Evolutionary conservation across 2,113 vertebrate genomes (phyloP).

Genomic region (Aphyosemion australe): DNA sequence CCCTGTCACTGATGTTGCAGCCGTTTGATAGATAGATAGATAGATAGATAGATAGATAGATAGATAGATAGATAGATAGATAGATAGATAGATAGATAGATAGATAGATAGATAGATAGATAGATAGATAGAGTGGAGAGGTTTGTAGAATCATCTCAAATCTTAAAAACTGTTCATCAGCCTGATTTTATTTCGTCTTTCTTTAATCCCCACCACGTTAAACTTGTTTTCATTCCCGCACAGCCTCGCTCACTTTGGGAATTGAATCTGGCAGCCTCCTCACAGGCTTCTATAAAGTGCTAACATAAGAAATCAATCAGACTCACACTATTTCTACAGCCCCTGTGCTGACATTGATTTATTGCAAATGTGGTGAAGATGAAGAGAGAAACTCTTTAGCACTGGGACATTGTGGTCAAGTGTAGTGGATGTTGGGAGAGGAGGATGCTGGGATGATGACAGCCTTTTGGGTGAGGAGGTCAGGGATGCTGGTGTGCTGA

Average conservation of each 20-base stretch:
- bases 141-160: too few species aligned
- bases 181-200: slow-evolving; percentile 32
- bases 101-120: too few species aligned
- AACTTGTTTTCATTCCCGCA: slow-evolving; percentile 20
- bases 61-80: too few species aligned
- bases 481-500: slow-evolving; percentile 21
- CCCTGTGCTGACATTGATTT: slow-evolving; percentile 72
- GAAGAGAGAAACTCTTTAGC: slow-evolving; percentile 63
- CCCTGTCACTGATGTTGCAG: too few species aligned
- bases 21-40: neutral
- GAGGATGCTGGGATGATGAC: slow-evolving; percentile 26
- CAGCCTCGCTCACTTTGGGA: slow-evolving; percentile 32
- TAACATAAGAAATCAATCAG: slow-evolving; percentile 77
- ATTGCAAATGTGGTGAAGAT: slow-evolving; percentile 64
- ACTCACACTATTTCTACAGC: slow-evolving; percentile 57
- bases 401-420: slow-evolving; percentile 32
- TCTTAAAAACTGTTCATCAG: slow-evolving; percentile 26
- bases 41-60: too few species aligned
- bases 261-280: slow-evolving; percentile 46
- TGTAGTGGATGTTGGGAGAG: slow-evolving; percentile 24
- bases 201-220: slow-evolving; percentile 38
- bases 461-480: slow-evolving; percentile 13
- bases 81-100: too few species aligned
- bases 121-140: too few species aligned
- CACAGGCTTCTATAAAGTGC: slow-evolving; percentile 56